phyloP scores from a whole-genome alignment of 2,888 invertebrate species.

The Machimus rusticus region DNA sequence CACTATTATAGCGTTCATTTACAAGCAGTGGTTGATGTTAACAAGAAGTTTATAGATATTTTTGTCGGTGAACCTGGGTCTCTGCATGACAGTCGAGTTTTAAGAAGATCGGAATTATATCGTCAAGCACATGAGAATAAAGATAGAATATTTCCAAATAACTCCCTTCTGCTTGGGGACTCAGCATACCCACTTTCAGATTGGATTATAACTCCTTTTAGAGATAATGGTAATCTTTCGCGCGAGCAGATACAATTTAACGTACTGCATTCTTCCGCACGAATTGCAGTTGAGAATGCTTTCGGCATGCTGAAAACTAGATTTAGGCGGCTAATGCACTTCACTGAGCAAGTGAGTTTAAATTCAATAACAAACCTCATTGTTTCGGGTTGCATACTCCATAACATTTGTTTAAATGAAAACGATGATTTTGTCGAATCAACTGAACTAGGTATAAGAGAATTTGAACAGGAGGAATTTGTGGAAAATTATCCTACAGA shows the following conservation, averaged over 20 bases:
- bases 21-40: not conserved
- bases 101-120: slow-evolving; percentile 20
- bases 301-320: slow-evolving; percentile 10
- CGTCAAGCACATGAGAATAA: not conserved
- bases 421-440: not conserved
- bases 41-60: not conserved
- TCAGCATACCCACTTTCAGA: slow-evolving; percentile 26
- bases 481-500: no score
- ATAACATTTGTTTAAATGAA: not conserved
- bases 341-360: not conserved
- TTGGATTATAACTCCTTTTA: slow-evolving; percentile 14
- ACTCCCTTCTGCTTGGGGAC: slow-evolving; percentile 12
- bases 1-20: not conserved
- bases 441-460: not conserved
- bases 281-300: not conserved
- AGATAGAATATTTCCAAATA: not conserved
- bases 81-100: slow-evolving; percentile 29
- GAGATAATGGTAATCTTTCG: not conserved
- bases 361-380: not conserved
- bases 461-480: not conserved
- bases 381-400: slow-evolving; percentile 10
- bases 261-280: not conserved
- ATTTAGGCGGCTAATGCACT: not conserved
- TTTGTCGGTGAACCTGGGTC: not conserved
- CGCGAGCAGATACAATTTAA: not conserved